Conservation (phyloP, 2,797 vertebrate species). For the Peromyscus aztecus region DNA sequence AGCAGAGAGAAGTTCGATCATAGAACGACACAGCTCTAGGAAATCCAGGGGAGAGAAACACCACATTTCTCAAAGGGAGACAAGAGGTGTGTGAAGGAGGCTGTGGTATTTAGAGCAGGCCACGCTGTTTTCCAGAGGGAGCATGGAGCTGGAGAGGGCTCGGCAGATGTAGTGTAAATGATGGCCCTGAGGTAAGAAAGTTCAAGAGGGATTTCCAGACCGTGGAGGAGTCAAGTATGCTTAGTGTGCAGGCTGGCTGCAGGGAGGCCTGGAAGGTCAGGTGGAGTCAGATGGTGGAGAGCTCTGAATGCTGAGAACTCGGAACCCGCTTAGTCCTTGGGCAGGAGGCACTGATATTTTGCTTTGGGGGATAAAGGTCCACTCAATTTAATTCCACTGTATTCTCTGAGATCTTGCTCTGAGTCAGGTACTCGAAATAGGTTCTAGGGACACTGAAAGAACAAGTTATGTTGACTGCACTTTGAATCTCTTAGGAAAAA, state of each 20-base stretch:
- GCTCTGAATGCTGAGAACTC: neutral
- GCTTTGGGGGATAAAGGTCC: neutral
- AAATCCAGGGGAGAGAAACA: neutral
- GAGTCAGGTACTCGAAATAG: neutral
- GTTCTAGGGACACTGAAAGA: neutral
- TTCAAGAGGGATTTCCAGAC: neutral
- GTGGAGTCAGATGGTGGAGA: neutral
- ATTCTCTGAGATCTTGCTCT: constrained; percentile 23
- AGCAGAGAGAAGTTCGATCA: neutral
- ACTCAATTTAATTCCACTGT: constrained; percentile 27
- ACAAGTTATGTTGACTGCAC: neutral
- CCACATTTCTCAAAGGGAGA: neutral
- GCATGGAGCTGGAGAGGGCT: neutral
- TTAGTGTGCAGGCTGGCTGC: neutral
- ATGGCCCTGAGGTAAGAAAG: neutral
- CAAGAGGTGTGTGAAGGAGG: neutral
- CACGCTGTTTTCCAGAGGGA: neutral
- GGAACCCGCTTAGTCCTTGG: neutral
- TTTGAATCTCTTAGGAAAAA: neutral
- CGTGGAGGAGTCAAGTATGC: neutral
- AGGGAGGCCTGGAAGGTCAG: constrained; percentile 5
- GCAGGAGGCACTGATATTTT: neutral
- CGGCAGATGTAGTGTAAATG: neutral
- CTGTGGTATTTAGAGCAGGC: neutral
- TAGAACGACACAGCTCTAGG: neutral